Evolutionary conservation across 2,888 invertebrate species (phyloP).

Genomic region (Incurvaria masculella): DNA sequence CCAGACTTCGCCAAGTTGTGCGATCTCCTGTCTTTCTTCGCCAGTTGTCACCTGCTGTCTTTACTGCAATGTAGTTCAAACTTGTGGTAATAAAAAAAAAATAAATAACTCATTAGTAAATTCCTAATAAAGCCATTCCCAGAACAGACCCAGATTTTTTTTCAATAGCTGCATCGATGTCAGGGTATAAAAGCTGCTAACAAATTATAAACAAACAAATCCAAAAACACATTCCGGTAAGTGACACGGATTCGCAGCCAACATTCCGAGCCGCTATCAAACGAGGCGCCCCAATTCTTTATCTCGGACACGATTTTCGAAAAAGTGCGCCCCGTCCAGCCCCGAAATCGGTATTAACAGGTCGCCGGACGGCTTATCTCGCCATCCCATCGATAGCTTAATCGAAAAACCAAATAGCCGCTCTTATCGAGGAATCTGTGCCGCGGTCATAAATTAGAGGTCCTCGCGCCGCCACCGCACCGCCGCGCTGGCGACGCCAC

Average conservation of each 20-base stretch:
- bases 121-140: not conserved
- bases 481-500: not conserved
- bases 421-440: not conserved
- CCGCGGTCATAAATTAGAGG: not conserved
- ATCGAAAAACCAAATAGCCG: not conserved
- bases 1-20: no score
- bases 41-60: no score
- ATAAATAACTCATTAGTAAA: not conserved
- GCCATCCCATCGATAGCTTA: not conserved
- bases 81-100: no score
- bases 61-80: no score
- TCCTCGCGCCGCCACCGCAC: not conserved
- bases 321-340: not conserved
- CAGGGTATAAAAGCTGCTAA: not conserved
- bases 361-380: not conserved
- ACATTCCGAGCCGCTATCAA: not conserved
- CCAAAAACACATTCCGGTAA: not conserved
- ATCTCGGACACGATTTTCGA: not conserved
- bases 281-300: not conserved
- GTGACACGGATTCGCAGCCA: not conserved
- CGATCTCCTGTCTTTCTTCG: no score
- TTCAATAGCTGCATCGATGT: not conserved
- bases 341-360: not conserved
- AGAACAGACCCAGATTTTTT: not conserved
- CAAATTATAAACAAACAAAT: not conserved